A percentile compares a stretch with the other conserved stretches of the same genome.
These are phyloP conservation scores for Nysson spinosus DNA, from an alignment of 2,888 invertebrate genomes.

Conservation along the genomic window DNA sequence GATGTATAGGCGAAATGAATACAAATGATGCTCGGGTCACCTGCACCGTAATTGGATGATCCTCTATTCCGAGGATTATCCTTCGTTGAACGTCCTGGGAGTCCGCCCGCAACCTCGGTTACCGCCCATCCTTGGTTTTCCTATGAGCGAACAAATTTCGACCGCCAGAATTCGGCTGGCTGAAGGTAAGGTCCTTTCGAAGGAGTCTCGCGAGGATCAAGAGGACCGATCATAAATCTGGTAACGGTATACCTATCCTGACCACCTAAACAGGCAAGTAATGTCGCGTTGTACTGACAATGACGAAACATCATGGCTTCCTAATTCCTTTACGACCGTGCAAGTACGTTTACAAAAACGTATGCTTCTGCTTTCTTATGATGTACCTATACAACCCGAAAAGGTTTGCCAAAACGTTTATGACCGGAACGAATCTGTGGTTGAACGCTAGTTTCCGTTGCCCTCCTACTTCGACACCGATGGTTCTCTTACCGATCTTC, in stretches of 20 bases:
- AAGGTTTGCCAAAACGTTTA: constrained; percentile 39
- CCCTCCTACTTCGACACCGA: not conserved
- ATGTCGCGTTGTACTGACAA: constrained; percentile 66
- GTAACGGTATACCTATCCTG: constrained; percentile 43
- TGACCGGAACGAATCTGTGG: constrained; percentile 57
- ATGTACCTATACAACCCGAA: constrained; percentile 12
- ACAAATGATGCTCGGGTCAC: constrained; percentile 71
- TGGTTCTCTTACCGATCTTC: not conserved
- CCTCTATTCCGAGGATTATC: constrained; percentile 70
- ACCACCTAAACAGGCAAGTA: constrained; percentile 63
- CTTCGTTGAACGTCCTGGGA: constrained; percentile 61
- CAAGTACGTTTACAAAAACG: constrained; percentile 47
- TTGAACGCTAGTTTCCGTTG: not conserved
- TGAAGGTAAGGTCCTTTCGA: constrained; percentile 41
- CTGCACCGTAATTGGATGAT: constrained; percentile 73
- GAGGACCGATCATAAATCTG: constrained; percentile 59
- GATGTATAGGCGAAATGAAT: constrained; percentile 65
- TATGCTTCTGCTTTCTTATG: constrained; percentile 2
- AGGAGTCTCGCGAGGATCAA: constrained; percentile 52
- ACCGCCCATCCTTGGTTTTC: constrained; percentile 57
- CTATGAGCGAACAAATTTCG: constrained; percentile 54
- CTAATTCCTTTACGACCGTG: constrained; percentile 65
- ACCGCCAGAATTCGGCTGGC: not conserved
- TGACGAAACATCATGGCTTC: constrained; percentile 61
- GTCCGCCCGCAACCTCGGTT: constrained; percentile 35